Evolutionary conservation across 2,888 invertebrate species (phyloP), one percentile per base, ranked within the genome.

Genomic region (Argyresthia albistria): DNA sequence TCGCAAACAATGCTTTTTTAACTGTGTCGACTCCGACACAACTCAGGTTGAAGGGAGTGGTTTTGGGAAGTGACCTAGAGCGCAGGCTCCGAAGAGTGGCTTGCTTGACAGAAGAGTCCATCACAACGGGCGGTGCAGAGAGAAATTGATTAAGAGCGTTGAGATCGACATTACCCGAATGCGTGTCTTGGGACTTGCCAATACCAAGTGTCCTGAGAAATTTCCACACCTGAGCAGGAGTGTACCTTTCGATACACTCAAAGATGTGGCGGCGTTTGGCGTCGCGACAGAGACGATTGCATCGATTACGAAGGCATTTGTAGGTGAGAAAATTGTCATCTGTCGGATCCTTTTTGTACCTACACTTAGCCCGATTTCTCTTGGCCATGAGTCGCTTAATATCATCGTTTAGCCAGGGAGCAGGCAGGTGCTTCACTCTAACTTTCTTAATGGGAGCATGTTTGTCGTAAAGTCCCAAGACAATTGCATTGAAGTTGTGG

Each of bases 381-480:
- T 52, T 53, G 1, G 46, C 16, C 14, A 57, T 53, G 1, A 55
- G 8, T 1, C 14, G 8, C 12, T 25, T 55, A 15, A 56, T 54
- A 1, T 53, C 46, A 8, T 53, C 53, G 10, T 51, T 55, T 0
- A 59, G 43, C 59, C 59, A 59, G 1, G 57, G 59, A 4, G 55
- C 54, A 39, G 50, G 57, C 35, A 35, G 54, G 35, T 50, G 53
- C 12, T 53, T 53, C 2, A 53, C 35, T n/a, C 54, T 51, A 4
- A 57, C 50, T 4, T 47, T 45, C 11, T 51, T 51, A 35, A 55
- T 9, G 1, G 58, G 58, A 7, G 56, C 58, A 47, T 57, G 57
- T 16, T 12, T 46, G 43, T 56, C 58, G 16, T 53, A 57, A 4
- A 57, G 50, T 8, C 54, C 42, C 14, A 50, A 48, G 4, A 58